Evolutionary conservation across 2,797 vertebrate genomes (phyloP).

Genomic region (Sciaenops ocellatus): DNA sequence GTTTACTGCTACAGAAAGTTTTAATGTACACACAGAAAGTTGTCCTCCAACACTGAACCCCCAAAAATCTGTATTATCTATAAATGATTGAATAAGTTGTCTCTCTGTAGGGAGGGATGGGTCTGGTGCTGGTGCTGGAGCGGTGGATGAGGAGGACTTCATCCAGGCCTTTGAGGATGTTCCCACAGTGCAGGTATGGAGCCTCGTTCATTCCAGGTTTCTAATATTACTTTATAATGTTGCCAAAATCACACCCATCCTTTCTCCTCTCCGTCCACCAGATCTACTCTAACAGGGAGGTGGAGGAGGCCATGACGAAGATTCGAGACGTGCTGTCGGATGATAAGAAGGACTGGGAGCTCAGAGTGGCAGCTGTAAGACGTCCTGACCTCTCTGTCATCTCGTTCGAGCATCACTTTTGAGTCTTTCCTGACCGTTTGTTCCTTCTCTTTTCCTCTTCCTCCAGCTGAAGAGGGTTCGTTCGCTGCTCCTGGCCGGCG

Average conservation of each 20-base stretch:
- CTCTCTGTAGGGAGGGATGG: constrained; percentile 87
- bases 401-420: fast-evolving
- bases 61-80: too few species aligned
- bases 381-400: fast-evolving
- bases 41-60: too few species aligned
- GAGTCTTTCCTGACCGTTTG: not conserved
- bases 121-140: constrained; percentile 90
- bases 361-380: constrained; percentile 93
- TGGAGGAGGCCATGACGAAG: constrained; percentile 96
- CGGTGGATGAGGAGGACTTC: constrained; percentile 95
- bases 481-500: constrained; percentile 93
- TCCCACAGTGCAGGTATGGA: constrained; percentile 70
- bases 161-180: constrained; percentile 92
- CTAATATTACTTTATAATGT: not conserved
- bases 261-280: constrained; percentile 64
- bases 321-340: constrained; percentile 95
- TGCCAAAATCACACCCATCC: not conserved
- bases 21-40: too few species aligned
- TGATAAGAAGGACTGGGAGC: constrained; percentile 98
- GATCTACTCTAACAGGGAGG: constrained; percentile 95
- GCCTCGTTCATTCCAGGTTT: not conserved
- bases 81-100: not conserved
- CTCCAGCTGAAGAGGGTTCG: constrained; percentile 94
- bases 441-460: not conserved
- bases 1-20: not conserved